Evolutionary conservation across 1,140 invertebrate genomes (phyloP).

Genomic region (Drosophila rufa): DNA sequence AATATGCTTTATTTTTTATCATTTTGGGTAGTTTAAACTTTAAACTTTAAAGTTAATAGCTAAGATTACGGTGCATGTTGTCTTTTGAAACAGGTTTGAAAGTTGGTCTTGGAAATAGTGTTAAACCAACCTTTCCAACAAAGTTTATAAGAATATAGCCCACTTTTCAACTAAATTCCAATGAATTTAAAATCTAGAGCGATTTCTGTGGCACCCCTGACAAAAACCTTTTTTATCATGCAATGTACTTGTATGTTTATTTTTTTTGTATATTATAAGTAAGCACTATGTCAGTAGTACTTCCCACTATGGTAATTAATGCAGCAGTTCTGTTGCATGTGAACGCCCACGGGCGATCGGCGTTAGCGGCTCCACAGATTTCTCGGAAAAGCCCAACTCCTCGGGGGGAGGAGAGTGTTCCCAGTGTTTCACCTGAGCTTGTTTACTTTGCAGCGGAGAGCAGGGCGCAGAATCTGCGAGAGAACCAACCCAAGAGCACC

Average conservation of each 20-base stretch:
- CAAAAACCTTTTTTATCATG: too few species aligned
- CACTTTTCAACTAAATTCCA: too few species aligned
- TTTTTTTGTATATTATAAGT: background rate
- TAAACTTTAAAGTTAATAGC: background rate
- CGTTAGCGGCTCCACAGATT: background rate
- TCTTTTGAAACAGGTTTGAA: too few species aligned
- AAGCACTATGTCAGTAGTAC: constrained; percentile 2
- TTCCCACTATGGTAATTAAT: background rate
- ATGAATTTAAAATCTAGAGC: too few species aligned
- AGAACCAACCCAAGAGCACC: background rate
- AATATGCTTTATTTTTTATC: background rate
- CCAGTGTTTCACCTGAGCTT: constrained; percentile 32
- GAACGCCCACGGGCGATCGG: constrained; percentile 36
- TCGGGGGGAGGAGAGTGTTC: background rate
- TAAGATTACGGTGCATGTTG: too few species aligned
- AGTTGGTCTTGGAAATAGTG: background rate
- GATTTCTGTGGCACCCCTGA: background rate
- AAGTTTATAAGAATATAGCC: background rate
- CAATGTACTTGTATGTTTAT: too few species aligned
- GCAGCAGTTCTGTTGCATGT: constrained; percentile 23
- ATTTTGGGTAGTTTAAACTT: background rate
- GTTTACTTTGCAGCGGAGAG: constrained; percentile 28
- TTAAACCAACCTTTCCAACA: background rate
- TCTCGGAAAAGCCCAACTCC: constrained; percentile 15
- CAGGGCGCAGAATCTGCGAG: constrained; percentile 35